These are phyloP conservation scores for Diplosoma virens DNA, from an alignment of 23 tunicate species.

Conservation along the genomic window DNA sequence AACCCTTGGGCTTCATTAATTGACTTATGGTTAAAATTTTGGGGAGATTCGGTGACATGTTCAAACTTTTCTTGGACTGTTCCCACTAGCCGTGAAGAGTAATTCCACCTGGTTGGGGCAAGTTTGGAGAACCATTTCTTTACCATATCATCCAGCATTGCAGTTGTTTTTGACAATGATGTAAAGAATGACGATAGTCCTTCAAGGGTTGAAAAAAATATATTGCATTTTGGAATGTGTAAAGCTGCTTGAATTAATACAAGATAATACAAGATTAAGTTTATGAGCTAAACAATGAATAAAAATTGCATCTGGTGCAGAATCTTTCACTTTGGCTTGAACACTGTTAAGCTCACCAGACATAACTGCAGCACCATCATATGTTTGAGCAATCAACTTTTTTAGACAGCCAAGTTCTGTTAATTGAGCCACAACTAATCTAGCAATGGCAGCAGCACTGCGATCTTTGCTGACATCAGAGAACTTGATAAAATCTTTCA, in stretches of 20 bases:
- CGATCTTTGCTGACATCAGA: slow-evolving; percentile 15
- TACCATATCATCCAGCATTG: neutral
- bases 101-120: neutral
- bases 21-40: too few relatives aligned
- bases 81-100: slow-evolving; percentile 1
- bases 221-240: neutral
- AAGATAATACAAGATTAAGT: neutral
- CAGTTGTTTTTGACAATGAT: neutral
- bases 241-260: slow-evolving; percentile 1
- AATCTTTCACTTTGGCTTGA: slow-evolving; percentile 11
- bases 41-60: slow-evolving; percentile 2
- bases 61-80: neutral
- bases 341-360: slow-evolving; percentile 16
- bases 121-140: neutral
- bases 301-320: slow-evolving; percentile 13
- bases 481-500: slow-evolving; percentile 12
- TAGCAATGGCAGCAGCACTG: slow-evolving; percentile 6
- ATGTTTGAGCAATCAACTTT: slow-evolving; percentile 2
- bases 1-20: too few relatives aligned
- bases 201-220: neutral
- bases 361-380: slow-evolving; percentile 20
- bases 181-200: neutral
- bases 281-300: slow-evolving; percentile 20
- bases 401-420: slow-evolving; percentile 9
- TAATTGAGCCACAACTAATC: slow-evolving; percentile 10